These are phyloP conservation scores for Cybosia mesomella DNA, from an alignment of 2,888 invertebrate genomes.

Conservation along the genomic window DNA sequence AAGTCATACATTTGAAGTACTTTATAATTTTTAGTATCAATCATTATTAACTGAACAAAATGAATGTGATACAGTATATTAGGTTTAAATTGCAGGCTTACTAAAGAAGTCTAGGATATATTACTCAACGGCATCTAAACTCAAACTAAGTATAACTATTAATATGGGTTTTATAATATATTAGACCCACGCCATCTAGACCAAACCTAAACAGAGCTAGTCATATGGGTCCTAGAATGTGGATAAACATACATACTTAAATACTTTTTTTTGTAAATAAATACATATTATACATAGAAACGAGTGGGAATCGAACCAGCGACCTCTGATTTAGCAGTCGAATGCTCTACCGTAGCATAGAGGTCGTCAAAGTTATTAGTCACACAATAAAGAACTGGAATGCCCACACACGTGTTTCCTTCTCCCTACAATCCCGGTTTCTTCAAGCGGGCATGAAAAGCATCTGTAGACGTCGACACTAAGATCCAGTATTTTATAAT, in stretches of 20 bases:
- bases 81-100: conserved; percentile 1
- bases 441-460: background rate
- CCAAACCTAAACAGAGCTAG: no score
- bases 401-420: background rate
- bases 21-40: background rate
- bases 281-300: no score
- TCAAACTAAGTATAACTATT: background rate
- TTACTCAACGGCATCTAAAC: background rate
- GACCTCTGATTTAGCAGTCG: no score
- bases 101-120: background rate
- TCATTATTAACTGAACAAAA: background rate
- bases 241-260: no score
- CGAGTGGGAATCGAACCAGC: no score
- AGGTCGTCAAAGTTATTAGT: no score
- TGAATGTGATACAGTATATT: background rate
- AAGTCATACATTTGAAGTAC: background rate
- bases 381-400: background rate
- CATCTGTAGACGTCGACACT: background rate
- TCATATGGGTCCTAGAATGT: no score
- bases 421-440: no score
- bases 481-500: background rate
- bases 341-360: no score
- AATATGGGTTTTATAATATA: no score
- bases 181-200: no score
- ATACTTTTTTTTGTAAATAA: no score